Base-by-base conservation (phyloP, 2,113 vertebrate genomes). In the Entomyzon cyanotis region DNA sequence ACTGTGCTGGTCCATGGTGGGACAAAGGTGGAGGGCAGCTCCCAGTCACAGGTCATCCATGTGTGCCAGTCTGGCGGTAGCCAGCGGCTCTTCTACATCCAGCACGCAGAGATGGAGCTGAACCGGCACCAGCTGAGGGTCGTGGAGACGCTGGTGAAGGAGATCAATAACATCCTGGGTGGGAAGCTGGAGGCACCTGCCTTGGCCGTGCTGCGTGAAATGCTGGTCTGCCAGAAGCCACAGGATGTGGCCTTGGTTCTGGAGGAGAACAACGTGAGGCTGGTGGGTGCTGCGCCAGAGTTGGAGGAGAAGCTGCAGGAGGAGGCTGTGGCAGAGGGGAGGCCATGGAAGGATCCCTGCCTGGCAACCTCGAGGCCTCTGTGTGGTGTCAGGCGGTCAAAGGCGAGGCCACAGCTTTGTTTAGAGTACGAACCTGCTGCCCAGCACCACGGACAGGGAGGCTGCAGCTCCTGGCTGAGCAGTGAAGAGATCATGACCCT, bases 11-110 rank as follows among this genome's bases (percentile, higher is more conserved):
- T 97, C 69, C 70, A 98, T 13, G 3, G 81, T 5, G 55, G 94
- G 7, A 62, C 96, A 50, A 82, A 83, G 41, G 80, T 99, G 30
- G 50, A 96, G 27, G 96, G 97, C 46, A 98, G 98, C 49, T 95
- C 84, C 33, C 50, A 75, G 15, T 41, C 92, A 67, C 98, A 62
- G 9, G 88, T 96, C 12, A 93, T 98, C 62, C 95, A 93, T 33
- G 97, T 97, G 60, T 83, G 92, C 79, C 81, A 2, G 6, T 50
- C 21, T 25, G 28, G 87, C 73, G 68, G 92, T 22, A 88, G 68
- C 18, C 86, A 74, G 37, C 96, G 93, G 42, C 71, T 78, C 13
- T 95, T 99, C 86, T 98, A 98, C 86, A 62, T 99, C 33, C 94
- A 41, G 87, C 98, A 99, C 56, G 89, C 84, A 39, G 78, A 95